Evolutionary conservation across 2,888 invertebrate species (phyloP), one percentile per base, ranked within the genome.

Genomic region (Phlogophora meticulosa): DNA sequence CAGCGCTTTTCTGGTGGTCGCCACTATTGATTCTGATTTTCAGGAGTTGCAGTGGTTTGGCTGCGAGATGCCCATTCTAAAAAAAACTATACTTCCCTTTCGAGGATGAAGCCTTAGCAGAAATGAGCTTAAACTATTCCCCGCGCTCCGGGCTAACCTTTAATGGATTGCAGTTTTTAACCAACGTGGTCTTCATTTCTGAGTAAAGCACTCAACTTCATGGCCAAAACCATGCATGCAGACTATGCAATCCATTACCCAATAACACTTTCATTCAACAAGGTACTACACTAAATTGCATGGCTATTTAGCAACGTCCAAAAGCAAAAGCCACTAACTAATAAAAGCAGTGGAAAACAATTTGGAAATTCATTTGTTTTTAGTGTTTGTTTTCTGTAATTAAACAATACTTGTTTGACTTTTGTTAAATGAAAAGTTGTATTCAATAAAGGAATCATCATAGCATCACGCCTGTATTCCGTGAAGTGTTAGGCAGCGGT

Each of bases 261-360:
- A 56, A 67, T 56, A 57, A 43, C 15, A 22, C 7, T 40, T 51
- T 17, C 22, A 48, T 68, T 46, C n/a, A 53, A 38, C 38, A 2
- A 42, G n/a, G 45, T 17, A 52, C 42, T 59, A 36, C 17, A 36
- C n/a, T 1, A 43, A 73, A 76, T 62, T 69, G 76, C 43, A 10
- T 45, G 32, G 17, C 24, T 22, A 20, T 69, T 53, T 28, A 60
- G 11, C 40, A 10, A 57, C 10, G 13, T 48, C 7, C 17, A 15
- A 53, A 24, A 7, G 7, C 10, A 46, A 38, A 48, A 34, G 5
- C 34, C 20, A 45, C 7, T 36, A 49, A 67, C 48, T 69, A n/a
- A n/a, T n/a, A 48, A 36, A 68, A 46, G 55, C 20, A 11, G 10
- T 34, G 10, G 40, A 5, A 11, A 28, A 28, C 34, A 40, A 15